phyloP scores from a whole-genome alignment of 2,113 vertebrate genomes.

The Rhegmatorhina hoffmannsi region DNA sequence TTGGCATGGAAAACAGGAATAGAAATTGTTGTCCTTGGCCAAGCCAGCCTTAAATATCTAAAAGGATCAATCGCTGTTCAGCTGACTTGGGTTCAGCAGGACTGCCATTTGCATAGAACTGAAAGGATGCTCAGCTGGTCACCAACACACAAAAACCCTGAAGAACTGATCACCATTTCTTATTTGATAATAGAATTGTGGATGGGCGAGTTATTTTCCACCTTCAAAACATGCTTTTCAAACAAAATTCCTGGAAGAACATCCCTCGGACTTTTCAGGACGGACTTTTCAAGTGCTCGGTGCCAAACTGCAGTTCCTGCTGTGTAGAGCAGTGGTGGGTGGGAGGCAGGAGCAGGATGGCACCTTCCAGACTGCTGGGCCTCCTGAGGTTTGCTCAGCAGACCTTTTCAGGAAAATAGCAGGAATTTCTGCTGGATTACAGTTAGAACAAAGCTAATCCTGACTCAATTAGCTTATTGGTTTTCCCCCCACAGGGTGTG shows the following conservation, averaged over 20 bases:
- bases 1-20: neutral
- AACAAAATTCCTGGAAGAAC: neutral
- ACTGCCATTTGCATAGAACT: neutral
- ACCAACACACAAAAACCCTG: neutral
- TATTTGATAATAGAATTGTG: neutral
- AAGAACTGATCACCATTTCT: neutral
- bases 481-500: neutral
- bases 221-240: neutral
- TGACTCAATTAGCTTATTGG: conserved; percentile 9
- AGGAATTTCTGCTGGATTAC: neutral
- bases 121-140: neutral
- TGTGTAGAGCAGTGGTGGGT: neutral
- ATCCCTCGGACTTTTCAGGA: neutral
- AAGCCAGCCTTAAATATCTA: neutral
- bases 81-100: neutral
- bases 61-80: neutral
- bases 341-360: neutral
- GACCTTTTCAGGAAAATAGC: neutral
- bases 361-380: neutral
- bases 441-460: conserved; percentile 24
- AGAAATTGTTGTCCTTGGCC: neutral
- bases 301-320: neutral
- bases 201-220: neutral
- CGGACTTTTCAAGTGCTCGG: neutral
- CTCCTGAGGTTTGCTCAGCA: neutral